phyloP scores from a whole-genome alignment of 2,797 vertebrate species.

The Pantherophis alleghaniensis region DNA sequence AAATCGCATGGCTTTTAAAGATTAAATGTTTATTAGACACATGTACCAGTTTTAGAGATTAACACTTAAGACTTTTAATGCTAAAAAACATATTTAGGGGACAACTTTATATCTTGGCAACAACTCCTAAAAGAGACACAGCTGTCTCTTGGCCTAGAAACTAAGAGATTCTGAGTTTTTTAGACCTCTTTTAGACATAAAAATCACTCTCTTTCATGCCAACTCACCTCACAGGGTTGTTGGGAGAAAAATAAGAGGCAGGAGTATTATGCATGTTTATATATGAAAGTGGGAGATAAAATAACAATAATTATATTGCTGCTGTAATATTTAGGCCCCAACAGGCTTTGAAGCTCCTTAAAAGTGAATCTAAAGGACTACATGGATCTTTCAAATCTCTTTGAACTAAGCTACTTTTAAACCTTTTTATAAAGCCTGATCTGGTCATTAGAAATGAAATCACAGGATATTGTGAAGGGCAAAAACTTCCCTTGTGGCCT shows the following conservation, averaged over 20 bases:
- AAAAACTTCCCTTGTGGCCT: not conserved
- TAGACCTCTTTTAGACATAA: not conserved
- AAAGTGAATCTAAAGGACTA: not conserved
- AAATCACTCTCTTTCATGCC: not conserved
- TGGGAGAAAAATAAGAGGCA: not conserved
- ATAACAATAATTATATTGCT: not conserved
- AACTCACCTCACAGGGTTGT: not conserved
- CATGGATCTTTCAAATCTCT: not conserved
- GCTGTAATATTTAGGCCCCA: not conserved
- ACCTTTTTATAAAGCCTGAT: not conserved
- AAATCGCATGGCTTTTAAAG: not conserved
- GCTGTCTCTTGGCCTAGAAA: not conserved
- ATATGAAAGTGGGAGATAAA: not conserved
- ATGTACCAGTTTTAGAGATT: conserved; percentile 13
- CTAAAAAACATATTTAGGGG: not conserved
- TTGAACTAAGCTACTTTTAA: not conserved
- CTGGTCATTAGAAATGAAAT: not conserved
- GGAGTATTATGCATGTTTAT: not conserved
- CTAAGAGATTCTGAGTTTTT: not conserved
- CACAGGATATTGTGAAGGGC: not conserved
- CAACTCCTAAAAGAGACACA: not conserved
- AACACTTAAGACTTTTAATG: not conserved
- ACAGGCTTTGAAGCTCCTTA: not conserved
- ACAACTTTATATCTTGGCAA: not conserved
- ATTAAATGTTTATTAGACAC: not conserved